Percentiles rank a stretch among this genome's conserved stretches.
Conservation (phyloP, 2,797 vertebrate species). For the Bradypodion ventrale region DNA sequence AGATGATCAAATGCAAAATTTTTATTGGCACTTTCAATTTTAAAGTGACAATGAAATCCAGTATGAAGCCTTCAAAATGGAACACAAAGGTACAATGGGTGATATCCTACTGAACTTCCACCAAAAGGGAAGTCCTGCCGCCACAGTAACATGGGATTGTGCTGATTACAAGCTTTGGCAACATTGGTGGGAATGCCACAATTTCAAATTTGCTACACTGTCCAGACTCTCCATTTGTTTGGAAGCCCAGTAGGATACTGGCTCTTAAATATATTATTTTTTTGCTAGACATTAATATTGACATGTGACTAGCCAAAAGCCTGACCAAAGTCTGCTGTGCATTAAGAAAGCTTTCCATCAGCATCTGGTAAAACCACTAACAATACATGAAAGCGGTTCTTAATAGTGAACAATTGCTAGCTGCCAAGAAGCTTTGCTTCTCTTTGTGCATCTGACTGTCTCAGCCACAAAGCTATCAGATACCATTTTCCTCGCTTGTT, state of each 20-base stretch:
- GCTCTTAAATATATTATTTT: background rate
- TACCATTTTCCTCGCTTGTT: background rate
- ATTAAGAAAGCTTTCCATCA: background rate
- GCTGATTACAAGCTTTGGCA: too few relatives aligned
- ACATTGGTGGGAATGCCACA: too few relatives aligned
- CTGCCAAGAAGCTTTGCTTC: conserved; percentile 31
- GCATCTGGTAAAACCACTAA: background rate
- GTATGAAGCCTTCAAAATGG: background rate
- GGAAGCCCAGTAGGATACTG: background rate
- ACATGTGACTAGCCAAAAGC: conserved; percentile 1
- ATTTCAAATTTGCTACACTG: too few relatives aligned
- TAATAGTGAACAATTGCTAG: conserved; percentile 1
- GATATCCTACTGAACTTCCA: too few relatives aligned
- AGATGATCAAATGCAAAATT: background rate
- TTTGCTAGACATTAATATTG: conserved; percentile 30
- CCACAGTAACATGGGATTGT: too few relatives aligned
- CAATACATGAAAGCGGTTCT: background rate
- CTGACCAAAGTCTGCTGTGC: conserved; percentile 14
- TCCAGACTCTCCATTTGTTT: too few relatives aligned
- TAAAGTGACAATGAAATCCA: background rate
- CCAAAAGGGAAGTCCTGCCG: too few relatives aligned
- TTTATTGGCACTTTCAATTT: background rate
- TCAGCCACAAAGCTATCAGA: conserved; percentile 28
- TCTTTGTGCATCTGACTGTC: conserved; percentile 34
- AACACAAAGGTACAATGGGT: background rate